Base-by-base conservation (phyloP, 92 coral and sea anemone species). In the Porites evermanni region DNA sequence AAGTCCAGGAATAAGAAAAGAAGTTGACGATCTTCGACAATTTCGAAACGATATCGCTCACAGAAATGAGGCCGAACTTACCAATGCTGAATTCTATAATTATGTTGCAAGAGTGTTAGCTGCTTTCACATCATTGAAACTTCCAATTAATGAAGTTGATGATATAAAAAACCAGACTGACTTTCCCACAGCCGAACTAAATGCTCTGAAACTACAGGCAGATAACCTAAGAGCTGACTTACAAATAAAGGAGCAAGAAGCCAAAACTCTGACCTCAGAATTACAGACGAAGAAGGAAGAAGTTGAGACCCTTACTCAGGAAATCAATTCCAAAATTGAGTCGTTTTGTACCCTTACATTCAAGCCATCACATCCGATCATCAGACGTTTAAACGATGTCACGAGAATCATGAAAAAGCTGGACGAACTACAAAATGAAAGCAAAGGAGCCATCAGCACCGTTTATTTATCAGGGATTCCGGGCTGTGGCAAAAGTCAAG, bases 401-500 rank as follows among this genome's bases (percentile, higher is more conserved):
- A 12, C 84, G 2, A 70, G 70, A 14, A 88, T 88, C 51, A 17
- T 56, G 47, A 12, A 21, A 4, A 50, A 83, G 53, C 67, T 88
- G 75, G 52, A 52, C 3, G 67, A 70, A 51, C 88, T 88, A 32
- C 44, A 79, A 64, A 52, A 75, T 50, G 74, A 51, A 26, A 50
- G 82, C 64, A 47, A 52, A 5, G 70, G 67, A 26, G 68, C 56
- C 12, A 84, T 88, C 52, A 83, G 84, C 26, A 81, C 80, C 2
- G 24, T 70, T 63, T 88, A 83, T 61, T 53, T 88, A 14, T 82
- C 84, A 7, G 91, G 91, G 2, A 88, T 69, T 82, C 91, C 91
- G 17, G 91, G 91, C 1, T 82, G 91, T 82, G 91, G 91, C 17
- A 88, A 88, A 76, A 83, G 61, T 78, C 78, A 88, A 70, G 52